phyloP scores from a whole-genome alignment of 2,888 invertebrate species.

The Nephrotoma appendiculata region DNA sequence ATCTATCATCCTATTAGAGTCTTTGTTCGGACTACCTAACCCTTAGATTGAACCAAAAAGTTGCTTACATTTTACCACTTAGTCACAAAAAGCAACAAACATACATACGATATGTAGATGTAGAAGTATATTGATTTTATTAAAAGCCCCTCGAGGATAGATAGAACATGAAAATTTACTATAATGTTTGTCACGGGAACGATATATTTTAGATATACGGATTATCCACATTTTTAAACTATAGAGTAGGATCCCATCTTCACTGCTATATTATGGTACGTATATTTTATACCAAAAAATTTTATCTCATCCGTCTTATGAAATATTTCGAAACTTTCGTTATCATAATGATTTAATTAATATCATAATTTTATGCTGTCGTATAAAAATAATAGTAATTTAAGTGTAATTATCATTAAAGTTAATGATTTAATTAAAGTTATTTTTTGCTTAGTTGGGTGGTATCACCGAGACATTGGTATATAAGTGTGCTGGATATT shows the following conservation, averaged over 20 bases:
- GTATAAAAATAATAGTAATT: background rate
- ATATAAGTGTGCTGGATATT: background rate
- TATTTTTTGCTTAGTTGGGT: background rate
- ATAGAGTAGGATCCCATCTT: background rate
- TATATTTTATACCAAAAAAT: background rate
- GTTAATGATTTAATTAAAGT: background rate
- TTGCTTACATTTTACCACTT: background rate
- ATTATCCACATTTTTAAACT: background rate
- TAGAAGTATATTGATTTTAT: background rate
- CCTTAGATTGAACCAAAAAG: too few species aligned
- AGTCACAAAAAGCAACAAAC: background rate
- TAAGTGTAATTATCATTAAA: background rate
- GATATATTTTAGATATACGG: background rate
- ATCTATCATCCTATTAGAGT: too few species aligned
- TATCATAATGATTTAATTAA: background rate
- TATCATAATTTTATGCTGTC: background rate
- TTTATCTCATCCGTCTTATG: background rate
- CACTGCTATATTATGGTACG: background rate
- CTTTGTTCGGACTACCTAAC: too few species aligned
- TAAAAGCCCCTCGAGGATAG: background rate
- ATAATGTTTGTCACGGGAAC: background rate
- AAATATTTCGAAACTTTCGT: background rate
- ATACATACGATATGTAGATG: background rate
- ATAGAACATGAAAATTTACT: background rate
- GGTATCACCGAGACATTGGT: background rate